Percentiles rank a stretch among this genome's conserved stretches.
Evolutionary conservation across 2,797 vertebrate genomes (phyloP).

Genomic region (Falco cherrug): DNA sequence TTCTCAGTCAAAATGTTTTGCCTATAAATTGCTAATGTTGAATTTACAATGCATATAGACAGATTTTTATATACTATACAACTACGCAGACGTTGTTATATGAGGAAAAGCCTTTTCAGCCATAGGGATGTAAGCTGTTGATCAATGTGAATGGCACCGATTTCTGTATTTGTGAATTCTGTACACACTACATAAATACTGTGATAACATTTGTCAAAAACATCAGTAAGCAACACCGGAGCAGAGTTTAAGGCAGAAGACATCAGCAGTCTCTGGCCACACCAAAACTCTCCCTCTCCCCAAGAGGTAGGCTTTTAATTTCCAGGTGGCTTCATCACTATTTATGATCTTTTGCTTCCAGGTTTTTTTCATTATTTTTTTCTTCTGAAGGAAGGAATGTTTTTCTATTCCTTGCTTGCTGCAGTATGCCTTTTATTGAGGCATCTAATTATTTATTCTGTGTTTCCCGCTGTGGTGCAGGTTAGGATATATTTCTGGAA

Average conservation of each 20-base stretch:
- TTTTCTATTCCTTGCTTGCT: constrained; percentile 41
- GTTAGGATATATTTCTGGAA: constrained; percentile 15
- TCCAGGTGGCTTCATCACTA: neutral
- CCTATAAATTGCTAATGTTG: neutral
- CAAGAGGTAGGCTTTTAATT: neutral
- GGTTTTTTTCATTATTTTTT: neutral
- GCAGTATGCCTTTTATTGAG: constrained; percentile 9
- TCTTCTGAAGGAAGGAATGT: neutral
- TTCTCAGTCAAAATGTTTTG: neutral
- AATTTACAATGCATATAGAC: neutral
- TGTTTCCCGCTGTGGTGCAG: constrained; percentile 20
- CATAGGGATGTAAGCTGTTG: neutral
- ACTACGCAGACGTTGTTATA: neutral
- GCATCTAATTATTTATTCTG: constrained; percentile 58
- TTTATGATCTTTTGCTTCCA: neutral
- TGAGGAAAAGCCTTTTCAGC: neutral
- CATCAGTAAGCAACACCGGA: neutral
- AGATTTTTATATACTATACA: neutral
- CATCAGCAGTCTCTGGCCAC: neutral
- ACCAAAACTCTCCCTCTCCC: neutral
- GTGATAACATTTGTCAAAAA: neutral
- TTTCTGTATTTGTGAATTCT: neutral
- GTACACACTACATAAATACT: neutral
- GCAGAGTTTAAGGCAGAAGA: neutral
- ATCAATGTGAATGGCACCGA: neutral